Percentiles rank a stretch among this genome's conserved stretches.
Conservation (phyloP, 37 sponge, comb jelly and placozoan species). For the Chondrosia reniformis region DNA sequence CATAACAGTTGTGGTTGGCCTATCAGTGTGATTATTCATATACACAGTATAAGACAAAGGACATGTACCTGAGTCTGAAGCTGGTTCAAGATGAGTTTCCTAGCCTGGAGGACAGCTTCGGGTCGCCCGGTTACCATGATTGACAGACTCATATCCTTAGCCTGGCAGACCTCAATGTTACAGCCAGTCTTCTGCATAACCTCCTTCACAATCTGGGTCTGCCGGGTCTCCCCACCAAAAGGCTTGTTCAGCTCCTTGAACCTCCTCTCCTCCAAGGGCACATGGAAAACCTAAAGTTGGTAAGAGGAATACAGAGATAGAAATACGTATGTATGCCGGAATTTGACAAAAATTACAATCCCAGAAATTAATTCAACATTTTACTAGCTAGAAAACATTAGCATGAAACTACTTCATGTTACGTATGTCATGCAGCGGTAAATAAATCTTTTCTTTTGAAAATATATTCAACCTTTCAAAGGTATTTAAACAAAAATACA, state of each 20-base stretch:
- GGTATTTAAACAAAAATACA: too few species aligned
- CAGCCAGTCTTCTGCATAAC: constrained; percentile 72
- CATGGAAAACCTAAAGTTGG: constrained; percentile 59
- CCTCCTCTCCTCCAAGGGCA: constrained; percentile 73
- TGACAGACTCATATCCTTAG: constrained; percentile 76
- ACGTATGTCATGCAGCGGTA: too few species aligned
- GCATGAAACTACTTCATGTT: too few species aligned
- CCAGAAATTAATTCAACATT: too few species aligned
- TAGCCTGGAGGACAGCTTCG: constrained; percentile 55
- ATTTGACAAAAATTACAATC: too few species aligned
- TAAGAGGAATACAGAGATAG: not conserved
- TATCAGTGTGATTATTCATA: too few species aligned
- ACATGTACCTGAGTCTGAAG: constrained; percentile 75
- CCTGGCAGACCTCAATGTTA: constrained; percentile 72
- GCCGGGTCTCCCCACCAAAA: constrained; percentile 48
- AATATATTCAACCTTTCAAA: too few species aligned
- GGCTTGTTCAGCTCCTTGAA: constrained; percentile 39
- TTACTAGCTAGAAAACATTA: too few species aligned
- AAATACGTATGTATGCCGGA: not conserved
- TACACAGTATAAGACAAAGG: too few species aligned
- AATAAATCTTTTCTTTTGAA: too few species aligned
- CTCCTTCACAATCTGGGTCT: constrained; percentile 62
- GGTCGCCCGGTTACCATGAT: constrained; percentile 88
- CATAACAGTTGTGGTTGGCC: too few species aligned
- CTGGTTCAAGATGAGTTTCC: constrained; percentile 49